A percentile compares a stretch with the other conserved stretches of the same genome.
Conservation (phyloP, 2,888 invertebrate genomes). For the Drosophila niveifrons region DNA sequence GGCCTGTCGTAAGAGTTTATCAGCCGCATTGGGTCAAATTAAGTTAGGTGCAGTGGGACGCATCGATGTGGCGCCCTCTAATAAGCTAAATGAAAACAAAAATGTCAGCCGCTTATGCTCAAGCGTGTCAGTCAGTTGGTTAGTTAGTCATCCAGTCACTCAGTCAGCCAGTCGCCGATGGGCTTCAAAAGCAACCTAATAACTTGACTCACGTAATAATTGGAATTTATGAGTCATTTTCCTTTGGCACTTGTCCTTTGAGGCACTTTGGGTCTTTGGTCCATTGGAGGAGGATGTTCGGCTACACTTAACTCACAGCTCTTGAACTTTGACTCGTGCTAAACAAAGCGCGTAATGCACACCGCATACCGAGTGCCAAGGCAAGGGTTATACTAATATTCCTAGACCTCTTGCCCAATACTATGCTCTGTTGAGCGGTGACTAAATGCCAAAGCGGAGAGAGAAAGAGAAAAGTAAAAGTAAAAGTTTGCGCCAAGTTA, state of each 20-base stretch:
- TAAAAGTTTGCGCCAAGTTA: slow-evolving; percentile 70
- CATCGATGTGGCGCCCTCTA: slow-evolving; percentile 61
- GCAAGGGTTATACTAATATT: slow-evolving; percentile 69
- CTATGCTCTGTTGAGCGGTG: slow-evolving; percentile 12
- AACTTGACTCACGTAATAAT: slow-evolving; percentile 76
- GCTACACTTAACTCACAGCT: slow-evolving; percentile 22
- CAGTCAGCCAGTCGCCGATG: slow-evolving; percentile 54
- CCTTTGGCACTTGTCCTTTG: slow-evolving; percentile 16
- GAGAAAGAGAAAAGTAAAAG: slow-evolving; percentile 15
- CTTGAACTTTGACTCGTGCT: slow-evolving; percentile 34
- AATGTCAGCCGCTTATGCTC: slow-evolving; percentile 56
- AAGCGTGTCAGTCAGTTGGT: slow-evolving; percentile 10
- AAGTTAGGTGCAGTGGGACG: slow-evolving; percentile 58
- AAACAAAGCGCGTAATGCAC: slow-evolving; percentile 70
- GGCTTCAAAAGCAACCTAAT: slow-evolving; percentile 69
- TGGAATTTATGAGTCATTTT: slow-evolving; percentile 74
- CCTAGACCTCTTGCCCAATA: slow-evolving; percentile 13
- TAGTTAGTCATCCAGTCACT: not conserved
- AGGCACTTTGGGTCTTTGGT: slow-evolving; percentile 32
- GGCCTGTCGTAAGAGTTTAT: slow-evolving; percentile 44
- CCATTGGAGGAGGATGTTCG: slow-evolving; percentile 16
- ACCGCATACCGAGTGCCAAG: slow-evolving; percentile 43
- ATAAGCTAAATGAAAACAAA: slow-evolving; percentile 69
- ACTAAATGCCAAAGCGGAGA: slow-evolving; percentile 42
- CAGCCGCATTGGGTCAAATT: slow-evolving; percentile 56